Evolutionary conservation across 2,113 vertebrate species (phyloP).

Genomic region (Syrrhaptes paradoxus): DNA sequence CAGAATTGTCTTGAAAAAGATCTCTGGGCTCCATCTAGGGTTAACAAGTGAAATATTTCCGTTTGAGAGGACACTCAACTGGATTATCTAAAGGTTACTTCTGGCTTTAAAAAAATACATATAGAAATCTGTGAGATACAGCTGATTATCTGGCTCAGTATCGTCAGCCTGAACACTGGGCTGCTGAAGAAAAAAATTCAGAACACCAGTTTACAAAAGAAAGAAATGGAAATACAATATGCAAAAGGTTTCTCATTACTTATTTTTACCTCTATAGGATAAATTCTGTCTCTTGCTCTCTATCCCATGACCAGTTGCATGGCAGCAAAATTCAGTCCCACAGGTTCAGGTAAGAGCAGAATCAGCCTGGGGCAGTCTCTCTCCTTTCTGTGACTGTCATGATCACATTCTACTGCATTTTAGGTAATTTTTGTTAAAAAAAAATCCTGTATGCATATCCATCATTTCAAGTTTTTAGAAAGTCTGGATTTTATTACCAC

Average conservation of each 20-base stretch:
- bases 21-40: not conserved
- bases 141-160: not conserved
- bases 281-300: not conserved
- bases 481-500: not conserved
- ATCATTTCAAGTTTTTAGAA: not conserved
- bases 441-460: too few relatives aligned
- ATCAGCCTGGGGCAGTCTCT: not conserved
- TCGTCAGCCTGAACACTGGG: not conserved
- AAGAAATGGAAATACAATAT: rapidly evolving
- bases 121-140: not conserved
- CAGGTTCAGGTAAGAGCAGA: not conserved
- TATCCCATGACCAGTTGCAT: rapidly evolving
- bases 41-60: not conserved
- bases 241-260: not conserved
- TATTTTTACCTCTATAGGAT: not conserved
- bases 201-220: not conserved
- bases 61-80: not conserved
- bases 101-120: not conserved
- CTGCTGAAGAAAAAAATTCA: not conserved
- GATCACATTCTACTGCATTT: not conserved
- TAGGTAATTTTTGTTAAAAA: not conserved
- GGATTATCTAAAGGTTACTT: not conserved
- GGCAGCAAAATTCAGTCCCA: not conserved
- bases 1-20: not conserved
- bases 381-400: not conserved